These are phyloP conservation scores for Gryon sp. DNA, from an alignment of 1,140 invertebrate genomes.

Conservation along the genomic window DNA sequence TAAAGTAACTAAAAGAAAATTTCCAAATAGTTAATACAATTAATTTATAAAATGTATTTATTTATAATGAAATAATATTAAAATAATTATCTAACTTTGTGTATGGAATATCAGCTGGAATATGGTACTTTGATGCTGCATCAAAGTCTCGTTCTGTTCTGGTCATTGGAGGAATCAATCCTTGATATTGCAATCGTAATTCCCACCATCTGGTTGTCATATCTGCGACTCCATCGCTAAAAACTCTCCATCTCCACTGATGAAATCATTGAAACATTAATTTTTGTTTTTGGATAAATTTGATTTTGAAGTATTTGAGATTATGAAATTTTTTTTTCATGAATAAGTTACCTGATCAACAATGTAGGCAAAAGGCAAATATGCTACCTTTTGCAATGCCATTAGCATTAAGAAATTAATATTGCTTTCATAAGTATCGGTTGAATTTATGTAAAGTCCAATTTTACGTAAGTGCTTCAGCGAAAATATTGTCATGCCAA, in stretches of 20 bases:
- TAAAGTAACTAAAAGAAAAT: conserved; percentile 86
- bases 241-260: conserved; percentile 88
- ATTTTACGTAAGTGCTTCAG: conserved; percentile 86
- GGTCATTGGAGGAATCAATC: conserved; percentile 85
- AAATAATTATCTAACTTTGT: conserved; percentile 71
- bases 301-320: too few relatives aligned
- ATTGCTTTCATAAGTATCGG: conserved; percentile 84
- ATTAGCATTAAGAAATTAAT: conserved; percentile 90
- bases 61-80: neutral
- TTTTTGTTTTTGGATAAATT: too few relatives aligned
- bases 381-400: conserved; percentile 90
- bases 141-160: conserved; percentile 89
- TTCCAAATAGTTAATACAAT: too few relatives aligned
- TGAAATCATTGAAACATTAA: neutral
- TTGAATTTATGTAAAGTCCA: conserved; percentile 85
- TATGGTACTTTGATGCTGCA: conserved; percentile 89
- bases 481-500: conserved; percentile 88
- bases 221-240: conserved; percentile 85
- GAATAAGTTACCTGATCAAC: conserved; percentile 83
- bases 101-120: conserved; percentile 86
- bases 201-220: conserved; percentile 92
- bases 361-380: conserved; percentile 88
- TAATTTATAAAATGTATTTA: too few relatives aligned
- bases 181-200: conserved; percentile 85
- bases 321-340: neutral